Evolutionary conservation across 2,113 vertebrate species (phyloP).

Genomic region (rat (Rattus norvegicus)): DNA sequence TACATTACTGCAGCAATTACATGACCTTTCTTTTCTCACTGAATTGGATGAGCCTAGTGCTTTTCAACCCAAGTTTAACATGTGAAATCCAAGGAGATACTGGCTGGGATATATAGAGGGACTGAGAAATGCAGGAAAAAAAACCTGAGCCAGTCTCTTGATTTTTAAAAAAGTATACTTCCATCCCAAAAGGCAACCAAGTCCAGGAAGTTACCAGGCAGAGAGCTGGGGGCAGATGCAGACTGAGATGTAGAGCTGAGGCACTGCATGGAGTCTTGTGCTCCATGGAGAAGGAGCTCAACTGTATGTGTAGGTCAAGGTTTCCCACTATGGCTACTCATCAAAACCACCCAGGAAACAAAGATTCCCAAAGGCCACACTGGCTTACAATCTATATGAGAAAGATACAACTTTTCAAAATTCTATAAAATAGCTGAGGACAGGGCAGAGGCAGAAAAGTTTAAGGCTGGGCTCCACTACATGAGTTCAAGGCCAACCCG

Average conservation of each 20-base stretch:
- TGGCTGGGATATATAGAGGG: neutral
- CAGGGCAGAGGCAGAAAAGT: neutral
- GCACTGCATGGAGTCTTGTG: neutral
- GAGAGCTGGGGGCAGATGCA: neutral
- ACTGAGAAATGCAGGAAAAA: neutral
- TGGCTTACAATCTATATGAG: neutral
- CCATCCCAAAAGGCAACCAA: neutral
- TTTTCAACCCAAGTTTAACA: constrained; percentile 29
- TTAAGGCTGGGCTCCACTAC: neutral
- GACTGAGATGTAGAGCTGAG: neutral
- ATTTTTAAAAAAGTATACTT: neutral
- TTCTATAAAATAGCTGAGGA: constrained; percentile 30
- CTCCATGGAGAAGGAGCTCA: neutral
- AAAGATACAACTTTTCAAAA: constrained; percentile 40
- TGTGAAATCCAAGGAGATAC: constrained; percentile 30
- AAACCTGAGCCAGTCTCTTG: neutral
- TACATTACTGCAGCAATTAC: neutral
- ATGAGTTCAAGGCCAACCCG: neutral
- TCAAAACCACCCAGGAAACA: constrained; percentile 18
- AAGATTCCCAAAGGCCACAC: neutral
- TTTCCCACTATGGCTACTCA: neutral
- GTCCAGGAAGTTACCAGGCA: neutral
- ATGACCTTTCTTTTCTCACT: neutral
- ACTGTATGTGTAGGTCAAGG: neutral
- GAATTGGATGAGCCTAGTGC: neutral